Base-by-base conservation (phyloP, 2,888 invertebrate genomes). In the Idaea aversata region DNA sequence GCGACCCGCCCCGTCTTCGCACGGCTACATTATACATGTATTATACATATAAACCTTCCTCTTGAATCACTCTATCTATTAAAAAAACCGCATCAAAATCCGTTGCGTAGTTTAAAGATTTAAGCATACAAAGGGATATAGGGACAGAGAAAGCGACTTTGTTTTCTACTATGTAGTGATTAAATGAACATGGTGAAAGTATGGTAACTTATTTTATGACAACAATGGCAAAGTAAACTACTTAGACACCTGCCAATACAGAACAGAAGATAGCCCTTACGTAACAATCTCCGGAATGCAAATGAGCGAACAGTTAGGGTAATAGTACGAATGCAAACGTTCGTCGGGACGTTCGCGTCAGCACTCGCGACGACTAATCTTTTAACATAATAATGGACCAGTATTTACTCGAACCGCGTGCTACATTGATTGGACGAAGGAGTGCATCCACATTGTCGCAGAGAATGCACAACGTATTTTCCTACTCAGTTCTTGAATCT, bases 271-370 rank as follows among this genome's bases (percentile, higher is more conserved):
- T 47, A 47, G 59, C 10, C 6, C 25, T 81, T 78, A 81, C 72
- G 73, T 75, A 80, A 80, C 81, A 81, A 78, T 77, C 80, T 81
- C 79, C 72, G 74, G 83, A 83, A 88, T 87, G 86, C 83, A 87
- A 87, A 88, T 86, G 82, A 84, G 77, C 71, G 77, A 79, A 78
- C 81, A 78, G 82, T 83, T 83, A 80, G 76, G 79, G 77, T 73
- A 75, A 78, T 77, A 77, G 76, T 78, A 78, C 78, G 75, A 77
- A 72, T 77, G 81, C 78, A 82, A 85, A 84, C 80, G 82, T 81
- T 86, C 80, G 70, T 61, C 66, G 67, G 67, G 65, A 72, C 61
- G 70, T 64, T 63, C 69, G 65, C 74, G 74, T 75, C 68, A 67
- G 75, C 74, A 70, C 74, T 75, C 75, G 70, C 69, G 66, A 73